A percentile compares a stretch with the other conserved stretches of the same genome.
phyloP scores from a whole-genome alignment of 2,113 vertebrate genomes.

The Tachycineta bicolor region DNA sequence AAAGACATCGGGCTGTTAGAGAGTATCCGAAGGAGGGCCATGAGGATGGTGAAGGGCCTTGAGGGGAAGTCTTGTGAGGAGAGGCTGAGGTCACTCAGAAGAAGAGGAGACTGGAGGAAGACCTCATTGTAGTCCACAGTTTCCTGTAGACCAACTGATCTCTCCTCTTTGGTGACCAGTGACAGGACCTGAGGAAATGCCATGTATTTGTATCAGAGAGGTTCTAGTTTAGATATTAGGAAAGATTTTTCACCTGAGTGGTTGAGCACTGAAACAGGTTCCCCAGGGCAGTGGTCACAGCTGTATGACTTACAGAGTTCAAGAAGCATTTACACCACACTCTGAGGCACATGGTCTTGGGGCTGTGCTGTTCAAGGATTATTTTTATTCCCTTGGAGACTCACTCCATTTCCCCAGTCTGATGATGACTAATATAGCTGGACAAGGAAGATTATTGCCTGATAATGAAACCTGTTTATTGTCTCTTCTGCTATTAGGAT shows the following conservation, averaged over 20 bases:
- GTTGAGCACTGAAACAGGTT: neutral
- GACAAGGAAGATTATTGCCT: neutral
- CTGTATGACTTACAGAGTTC: neutral
- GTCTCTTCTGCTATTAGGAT: neutral
- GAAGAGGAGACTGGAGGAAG: neutral
- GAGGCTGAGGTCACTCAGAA: neutral
- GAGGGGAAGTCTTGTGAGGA: accelerated
- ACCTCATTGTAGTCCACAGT: accelerated
- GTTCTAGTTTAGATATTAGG: neutral
- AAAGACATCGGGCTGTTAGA: neutral
- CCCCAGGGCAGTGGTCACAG: neutral
- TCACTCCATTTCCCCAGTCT: neutral
- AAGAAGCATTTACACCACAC: neutral
- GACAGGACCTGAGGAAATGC: neutral
- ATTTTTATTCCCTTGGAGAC: neutral
- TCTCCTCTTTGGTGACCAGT: neutral
- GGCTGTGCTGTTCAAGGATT: neutral
- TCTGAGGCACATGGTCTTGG: neutral
- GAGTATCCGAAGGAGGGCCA: neutral
- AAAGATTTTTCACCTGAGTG: neutral
- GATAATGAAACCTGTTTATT: slow-evolving; percentile 5
- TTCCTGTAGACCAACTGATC: neutral
- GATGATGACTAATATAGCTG: neutral
- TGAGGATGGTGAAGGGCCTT: accelerated
- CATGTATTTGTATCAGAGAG: neutral